Evolutionary conservation across 2,113 vertebrate genomes (phyloP).

Genomic region (Melanerpes formicivorus): DNA sequence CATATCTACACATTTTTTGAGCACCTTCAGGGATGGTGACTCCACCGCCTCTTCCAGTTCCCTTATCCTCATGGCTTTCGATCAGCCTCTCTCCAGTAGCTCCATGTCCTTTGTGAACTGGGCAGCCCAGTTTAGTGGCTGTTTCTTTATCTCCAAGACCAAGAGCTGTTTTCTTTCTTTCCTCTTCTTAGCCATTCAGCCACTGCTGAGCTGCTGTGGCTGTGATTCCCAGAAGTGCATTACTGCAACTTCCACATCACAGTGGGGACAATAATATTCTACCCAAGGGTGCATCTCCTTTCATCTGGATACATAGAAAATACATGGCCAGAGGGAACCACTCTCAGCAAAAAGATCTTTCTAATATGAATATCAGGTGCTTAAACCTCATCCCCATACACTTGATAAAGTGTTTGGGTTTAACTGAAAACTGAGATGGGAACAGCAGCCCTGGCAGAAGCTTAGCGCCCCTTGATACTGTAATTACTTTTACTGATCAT

Average conservation of each 20-base stretch:
- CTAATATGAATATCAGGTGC: constrained; percentile 35
- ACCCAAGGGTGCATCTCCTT: not conserved
- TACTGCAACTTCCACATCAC: not conserved
- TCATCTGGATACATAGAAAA: not conserved
- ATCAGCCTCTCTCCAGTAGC: too few species aligned
- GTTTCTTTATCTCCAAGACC: not conserved
- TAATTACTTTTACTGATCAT: constrained; percentile 39
- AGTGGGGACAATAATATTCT: constrained; percentile 26
- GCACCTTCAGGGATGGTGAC: too few species aligned
- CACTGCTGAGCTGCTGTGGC: not conserved
- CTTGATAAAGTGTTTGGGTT: not conserved
- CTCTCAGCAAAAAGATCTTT: constrained; percentile 29
- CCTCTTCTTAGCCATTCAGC: not conserved
- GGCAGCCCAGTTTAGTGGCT: not conserved
- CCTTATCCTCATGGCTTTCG: too few species aligned
- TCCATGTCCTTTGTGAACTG: too few species aligned
- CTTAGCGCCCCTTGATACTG: not conserved
- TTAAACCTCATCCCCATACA: constrained; percentile 36
- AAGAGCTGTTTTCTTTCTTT: not conserved
- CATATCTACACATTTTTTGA: too few species aligned
- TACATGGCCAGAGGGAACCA: not conserved
- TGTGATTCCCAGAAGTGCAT: constrained; percentile 5
- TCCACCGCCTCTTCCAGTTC: too few species aligned
- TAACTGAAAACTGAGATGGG: constrained; percentile 36
- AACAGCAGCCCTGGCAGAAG: constrained; percentile 21